phyloP scores from a whole-genome alignment of 2,113 vertebrate genomes.

The Alaudala cheleensis region DNA sequence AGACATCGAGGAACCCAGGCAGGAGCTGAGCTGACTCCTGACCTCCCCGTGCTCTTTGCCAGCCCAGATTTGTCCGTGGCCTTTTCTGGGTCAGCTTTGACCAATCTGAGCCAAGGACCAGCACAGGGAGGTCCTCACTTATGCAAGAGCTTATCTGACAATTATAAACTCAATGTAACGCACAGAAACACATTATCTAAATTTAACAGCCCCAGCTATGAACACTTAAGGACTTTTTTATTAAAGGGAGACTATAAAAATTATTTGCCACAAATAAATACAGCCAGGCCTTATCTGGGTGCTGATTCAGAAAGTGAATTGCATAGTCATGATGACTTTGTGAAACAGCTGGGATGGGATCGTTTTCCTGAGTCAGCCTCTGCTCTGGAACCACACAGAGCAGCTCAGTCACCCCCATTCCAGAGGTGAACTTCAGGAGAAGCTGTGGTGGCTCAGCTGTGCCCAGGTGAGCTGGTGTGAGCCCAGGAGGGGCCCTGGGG shows the following conservation, averaged over 20 bases:
- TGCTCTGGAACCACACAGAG: not conserved
- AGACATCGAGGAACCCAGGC: not conserved
- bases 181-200: not conserved
- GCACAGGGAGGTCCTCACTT: not conserved
- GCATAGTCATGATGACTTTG: not conserved
- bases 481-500: too few relatives aligned
- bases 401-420: rapidly evolving
- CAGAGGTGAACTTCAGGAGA: not conserved
- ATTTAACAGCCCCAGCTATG: not conserved
- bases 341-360: not conserved
- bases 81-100: not conserved
- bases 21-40: not conserved
- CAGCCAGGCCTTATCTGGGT: not conserved
- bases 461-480: not conserved
- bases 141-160: not conserved
- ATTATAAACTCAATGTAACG: not conserved
- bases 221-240: not conserved
- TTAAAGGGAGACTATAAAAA: not conserved
- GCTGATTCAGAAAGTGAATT: not conserved
- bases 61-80: not conserved
- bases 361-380: not conserved
- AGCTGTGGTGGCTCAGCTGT: not conserved
- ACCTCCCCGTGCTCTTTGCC: not conserved
- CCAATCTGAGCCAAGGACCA: not conserved
- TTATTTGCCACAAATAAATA: not conserved